Base-by-base conservation (phyloP, 2,113 vertebrate genomes). In the Talpa occidentalis region DNA sequence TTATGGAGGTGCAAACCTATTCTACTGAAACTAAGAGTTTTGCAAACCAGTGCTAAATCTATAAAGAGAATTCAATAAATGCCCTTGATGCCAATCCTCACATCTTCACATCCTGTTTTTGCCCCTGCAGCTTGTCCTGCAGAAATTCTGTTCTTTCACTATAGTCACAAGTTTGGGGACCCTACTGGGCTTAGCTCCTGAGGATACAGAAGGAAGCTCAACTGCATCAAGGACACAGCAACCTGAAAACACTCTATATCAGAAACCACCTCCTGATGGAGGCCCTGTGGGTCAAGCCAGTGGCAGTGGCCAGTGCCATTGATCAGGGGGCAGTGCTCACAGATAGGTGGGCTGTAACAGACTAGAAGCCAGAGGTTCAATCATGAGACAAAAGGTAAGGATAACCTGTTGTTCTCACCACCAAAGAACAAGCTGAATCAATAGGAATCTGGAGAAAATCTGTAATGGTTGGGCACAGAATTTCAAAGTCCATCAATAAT, bases 321-420 rank as follows among this genome's bases (percentile, higher is more conserved):
- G 2, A 56, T 59, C 54, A 44, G 42, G 32, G 24, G 72, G 54
- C 5, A 12, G 87, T 67, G 86, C 67, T 32, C 35, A 1, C 44
- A 87, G 7, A n/a, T 19, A 40, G 8, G 66, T 6, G 80, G 59
- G 19, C 12, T 42, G 2, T 1, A 28, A 15, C 10, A 12, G n/a
- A 1, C 21, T 10, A 11, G 16, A 21, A 62, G 22, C 1, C 16
- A 28, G 35, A 10, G 4, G 24, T n/a, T 40, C 44, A 3, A 4
- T 28, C 67, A 40, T 5, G 37, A 44, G 32, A 6, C 0, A 56
- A 22, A 26, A 6, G 16, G 0, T n/a, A 40, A 40, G 54, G 56
- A 21, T 3, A 15, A 26, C 15, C 54, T 12, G 0, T 3, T 10
- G 11, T 59, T 15, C 19, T 9, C 28, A 24, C 22, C 9, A 28